Evolutionary conservation across 2,888 invertebrate species (phyloP).

Genomic region (Isotomurus palustris): DNA sequence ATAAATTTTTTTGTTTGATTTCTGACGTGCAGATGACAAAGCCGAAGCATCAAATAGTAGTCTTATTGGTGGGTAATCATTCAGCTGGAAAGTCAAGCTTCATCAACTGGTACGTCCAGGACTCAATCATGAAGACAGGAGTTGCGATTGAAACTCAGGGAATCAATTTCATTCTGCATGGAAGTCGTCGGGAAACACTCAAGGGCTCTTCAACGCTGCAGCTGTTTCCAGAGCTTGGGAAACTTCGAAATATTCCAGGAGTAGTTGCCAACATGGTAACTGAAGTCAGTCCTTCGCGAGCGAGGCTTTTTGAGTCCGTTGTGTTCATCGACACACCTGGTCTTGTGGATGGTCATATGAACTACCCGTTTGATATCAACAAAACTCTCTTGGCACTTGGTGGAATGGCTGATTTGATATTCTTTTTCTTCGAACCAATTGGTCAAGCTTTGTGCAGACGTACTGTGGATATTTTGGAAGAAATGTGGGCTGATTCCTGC

Average conservation of each 20-base stretch:
- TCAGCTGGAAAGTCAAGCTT: conserved; percentile 59
- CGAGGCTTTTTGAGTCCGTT: conserved; percentile 57
- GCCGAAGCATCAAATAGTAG: too few relatives aligned
- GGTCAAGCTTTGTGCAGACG: conserved; percentile 58
- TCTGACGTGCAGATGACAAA: neutral
- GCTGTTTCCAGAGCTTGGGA: conserved; percentile 57
- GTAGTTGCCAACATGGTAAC: conserved; percentile 56
- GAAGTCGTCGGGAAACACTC: conserved; percentile 56
- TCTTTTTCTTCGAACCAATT: conserved; percentile 60
- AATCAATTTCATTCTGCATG: conserved; percentile 57
- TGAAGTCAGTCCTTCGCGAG: conserved; percentile 57
- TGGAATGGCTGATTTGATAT: conserved; percentile 56
- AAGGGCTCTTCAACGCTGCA: conserved; percentile 59
- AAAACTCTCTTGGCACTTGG: conserved; percentile 56
- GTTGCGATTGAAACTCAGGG: conserved; percentile 61
- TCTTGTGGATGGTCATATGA: conserved; percentile 59
- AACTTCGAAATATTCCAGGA: conserved; percentile 54
- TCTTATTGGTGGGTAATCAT: conserved; percentile 58
- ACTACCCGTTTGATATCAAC: conserved; percentile 59
- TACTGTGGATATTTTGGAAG: conserved; percentile 56
- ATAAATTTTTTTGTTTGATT: neutral
- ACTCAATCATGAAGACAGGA: conserved; percentile 57
- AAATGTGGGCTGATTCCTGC: conserved; percentile 54
- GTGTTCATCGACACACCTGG: conserved; percentile 60
- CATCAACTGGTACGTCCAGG: conserved; percentile 60